A percentile compares a stretch with the other conserved stretches of the same genome.
Evolutionary conservation across 2,888 invertebrate genomes (phyloP).

Genomic region (Urechis unicinctus): DNA sequence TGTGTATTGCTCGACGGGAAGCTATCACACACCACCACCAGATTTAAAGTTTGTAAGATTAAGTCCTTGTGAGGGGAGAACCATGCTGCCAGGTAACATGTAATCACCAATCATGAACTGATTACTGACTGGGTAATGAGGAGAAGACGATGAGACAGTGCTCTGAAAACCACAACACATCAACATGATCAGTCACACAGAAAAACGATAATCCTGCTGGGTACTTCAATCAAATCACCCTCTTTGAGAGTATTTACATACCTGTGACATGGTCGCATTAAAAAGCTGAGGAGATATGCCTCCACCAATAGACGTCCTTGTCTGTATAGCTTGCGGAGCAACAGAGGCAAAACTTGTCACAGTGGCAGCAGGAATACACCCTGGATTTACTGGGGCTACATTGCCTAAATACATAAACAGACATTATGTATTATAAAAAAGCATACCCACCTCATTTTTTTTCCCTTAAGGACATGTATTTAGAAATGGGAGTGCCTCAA

Average conservation of each 20-base stretch:
- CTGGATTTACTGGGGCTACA: conserved; percentile 46
- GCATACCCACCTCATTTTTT: background rate
- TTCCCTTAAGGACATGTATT: too few relatives aligned
- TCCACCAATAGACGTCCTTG: conserved; percentile 59
- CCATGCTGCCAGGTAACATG: conserved; percentile 49
- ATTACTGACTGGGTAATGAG: conserved; percentile 61
- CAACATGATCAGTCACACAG: too few relatives aligned
- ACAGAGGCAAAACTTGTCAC: conserved; percentile 30
- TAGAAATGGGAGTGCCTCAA: too few relatives aligned
- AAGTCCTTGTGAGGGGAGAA: conserved; percentile 11
- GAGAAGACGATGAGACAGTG: background rate
- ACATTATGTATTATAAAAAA: too few relatives aligned
- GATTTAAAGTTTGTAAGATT: conserved; percentile 1
- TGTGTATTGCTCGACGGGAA: too few relatives aligned
- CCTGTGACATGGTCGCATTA: conserved; percentile 6
- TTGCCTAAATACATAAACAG: conserved; percentile 24
- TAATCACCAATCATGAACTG: conserved; percentile 73
- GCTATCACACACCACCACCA: background rate
- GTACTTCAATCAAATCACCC: background rate
- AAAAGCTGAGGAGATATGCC: conserved; percentile 67
- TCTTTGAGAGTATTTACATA: background rate
- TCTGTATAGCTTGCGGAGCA: conserved; percentile 32
- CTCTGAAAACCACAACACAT: background rate
- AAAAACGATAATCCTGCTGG: too few relatives aligned
- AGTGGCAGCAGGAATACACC: conserved; percentile 38